These are phyloP conservation scores for Gila robusta DNA, from an alignment of 2,797 vertebrate species.

Conservation along the genomic window DNA sequence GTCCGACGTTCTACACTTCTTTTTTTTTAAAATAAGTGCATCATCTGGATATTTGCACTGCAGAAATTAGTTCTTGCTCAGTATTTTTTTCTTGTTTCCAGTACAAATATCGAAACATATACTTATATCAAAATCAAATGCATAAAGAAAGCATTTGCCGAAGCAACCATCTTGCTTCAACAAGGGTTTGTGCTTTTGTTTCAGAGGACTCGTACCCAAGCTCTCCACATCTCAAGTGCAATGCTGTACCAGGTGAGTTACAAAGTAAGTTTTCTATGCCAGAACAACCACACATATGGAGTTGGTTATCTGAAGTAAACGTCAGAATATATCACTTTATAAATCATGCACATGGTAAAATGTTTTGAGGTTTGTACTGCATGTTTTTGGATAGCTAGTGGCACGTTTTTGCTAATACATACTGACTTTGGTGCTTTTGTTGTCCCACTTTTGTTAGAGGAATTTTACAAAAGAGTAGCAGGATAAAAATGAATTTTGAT, in stretches of 20 bases:
- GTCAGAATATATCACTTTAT: background rate
- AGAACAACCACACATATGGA: background rate
- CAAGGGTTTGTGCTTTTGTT: background rate
- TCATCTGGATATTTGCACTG: too few relatives aligned
- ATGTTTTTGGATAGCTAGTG: too few relatives aligned
- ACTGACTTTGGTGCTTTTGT: background rate
- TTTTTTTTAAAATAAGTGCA: too few relatives aligned
- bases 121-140: too few relatives aligned
- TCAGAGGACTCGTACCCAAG: too few relatives aligned
- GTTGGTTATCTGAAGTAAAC: background rate
- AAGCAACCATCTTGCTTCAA: background rate
- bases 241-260: background rate
- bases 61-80: too few relatives aligned
- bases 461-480: too few relatives aligned
- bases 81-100: too few relatives aligned
- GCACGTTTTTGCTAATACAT: too few relatives aligned
- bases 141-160: background rate
- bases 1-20: too few relatives aligned
- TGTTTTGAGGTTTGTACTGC: background rate
- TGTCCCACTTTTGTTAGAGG: background rate
- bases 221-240: background rate
- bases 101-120: too few relatives aligned
- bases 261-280: background rate
- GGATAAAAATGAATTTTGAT: too few relatives aligned
- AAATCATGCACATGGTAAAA: background rate